A percentile compares a stretch with the other conserved stretches of the same genome.
These are phyloP conservation scores for Atta colombica DNA, from an alignment of 1,140 invertebrate species.

Conservation along the genomic window DNA sequence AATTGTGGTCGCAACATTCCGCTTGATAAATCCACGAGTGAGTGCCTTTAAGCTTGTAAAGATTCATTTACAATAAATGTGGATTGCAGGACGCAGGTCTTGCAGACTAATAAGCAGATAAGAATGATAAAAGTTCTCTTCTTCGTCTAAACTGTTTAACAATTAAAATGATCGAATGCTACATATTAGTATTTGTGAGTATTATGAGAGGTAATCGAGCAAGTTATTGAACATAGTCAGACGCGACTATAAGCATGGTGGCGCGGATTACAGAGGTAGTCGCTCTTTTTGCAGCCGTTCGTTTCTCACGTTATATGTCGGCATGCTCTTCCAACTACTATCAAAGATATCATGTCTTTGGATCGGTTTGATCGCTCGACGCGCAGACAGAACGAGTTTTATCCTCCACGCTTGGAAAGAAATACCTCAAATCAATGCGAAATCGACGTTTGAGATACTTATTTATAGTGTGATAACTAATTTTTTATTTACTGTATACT, in stretches of 20 bases:
- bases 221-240: slow-evolving; percentile 29
- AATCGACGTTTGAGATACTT: background rate
- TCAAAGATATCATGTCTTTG: slow-evolving; percentile 51
- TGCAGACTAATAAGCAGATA: background rate
- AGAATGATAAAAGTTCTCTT: background rate
- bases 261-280: slow-evolving; percentile 14
- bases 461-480: background rate
- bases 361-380: slow-evolving; percentile 29
- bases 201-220: slow-evolving; percentile 32
- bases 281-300: slow-evolving; percentile 37
- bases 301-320: slow-evolving; percentile 56
- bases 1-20: slow-evolving; percentile 54
- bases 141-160: background rate
- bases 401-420: background rate
- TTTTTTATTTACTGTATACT: slow-evolving; percentile 12
- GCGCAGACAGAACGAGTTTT: slow-evolving; percentile 37
- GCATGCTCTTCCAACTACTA: slow-evolving; percentile 39
- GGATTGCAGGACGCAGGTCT: slow-evolving; percentile 3
- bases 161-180: slow-evolving; percentile 8
- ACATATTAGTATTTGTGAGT: background rate
- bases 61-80: slow-evolving; percentile 47
- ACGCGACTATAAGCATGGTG: slow-evolving; percentile 4
- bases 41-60: slow-evolving; percentile 46
- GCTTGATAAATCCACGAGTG: slow-evolving; percentile 54
- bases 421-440: slow-evolving; percentile 24